phyloP scores from a whole-genome alignment of 2,797 vertebrate genomes.

The Silurus aristotelis region DNA sequence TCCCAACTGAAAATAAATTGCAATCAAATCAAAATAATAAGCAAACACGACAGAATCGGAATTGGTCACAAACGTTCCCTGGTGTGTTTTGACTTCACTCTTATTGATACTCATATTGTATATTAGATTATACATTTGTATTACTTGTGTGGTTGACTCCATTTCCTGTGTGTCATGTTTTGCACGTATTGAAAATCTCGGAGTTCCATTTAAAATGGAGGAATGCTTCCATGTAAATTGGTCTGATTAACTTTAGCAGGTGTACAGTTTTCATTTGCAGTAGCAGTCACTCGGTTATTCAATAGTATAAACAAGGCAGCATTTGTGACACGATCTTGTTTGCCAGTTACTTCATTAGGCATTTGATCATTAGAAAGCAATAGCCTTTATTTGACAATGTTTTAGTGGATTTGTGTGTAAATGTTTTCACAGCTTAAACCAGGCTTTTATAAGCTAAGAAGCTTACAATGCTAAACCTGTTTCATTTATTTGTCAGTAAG shows the following conservation, averaged over 20 bases:
- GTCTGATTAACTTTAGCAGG: not conserved
- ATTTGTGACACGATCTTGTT: not conserved
- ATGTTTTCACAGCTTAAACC: not conserved
- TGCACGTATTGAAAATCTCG: not conserved
- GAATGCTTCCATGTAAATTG: not conserved
- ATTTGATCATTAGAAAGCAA: not conserved
- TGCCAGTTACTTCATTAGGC: not conserved
- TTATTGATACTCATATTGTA: not conserved
- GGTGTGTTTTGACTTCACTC: not conserved
- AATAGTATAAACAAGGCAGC: not conserved
- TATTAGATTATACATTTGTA: not conserved
- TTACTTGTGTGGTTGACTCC: not conserved
- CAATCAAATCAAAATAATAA: slow-evolving; percentile 15
- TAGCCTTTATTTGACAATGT: not conserved
- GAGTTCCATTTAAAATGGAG: not conserved
- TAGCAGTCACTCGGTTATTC: not conserved
- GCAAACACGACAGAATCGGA: not conserved
- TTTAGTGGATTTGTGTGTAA: not conserved
- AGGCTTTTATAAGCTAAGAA: not conserved
- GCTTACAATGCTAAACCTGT: not conserved
- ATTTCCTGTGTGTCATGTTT: slow-evolving; percentile 3
- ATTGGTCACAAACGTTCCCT: not conserved
- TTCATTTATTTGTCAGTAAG: no score
- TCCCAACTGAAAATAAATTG: not conserved
- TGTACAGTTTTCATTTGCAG: not conserved